Conservation (phyloP, 2,888 invertebrate genomes). For the Lysandra coridon region DNA sequence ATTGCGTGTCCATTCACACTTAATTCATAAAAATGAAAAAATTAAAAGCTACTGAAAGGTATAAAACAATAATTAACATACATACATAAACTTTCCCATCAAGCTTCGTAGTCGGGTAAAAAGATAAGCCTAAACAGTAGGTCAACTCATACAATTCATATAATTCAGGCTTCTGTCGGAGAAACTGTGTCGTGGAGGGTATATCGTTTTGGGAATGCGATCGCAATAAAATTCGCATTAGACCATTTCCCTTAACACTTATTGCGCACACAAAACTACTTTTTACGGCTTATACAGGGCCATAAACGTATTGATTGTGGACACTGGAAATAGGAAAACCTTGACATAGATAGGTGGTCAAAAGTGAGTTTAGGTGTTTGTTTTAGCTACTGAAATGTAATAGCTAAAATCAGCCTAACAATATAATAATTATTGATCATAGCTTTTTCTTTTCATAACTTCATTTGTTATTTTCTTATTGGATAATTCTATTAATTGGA, state of each 20-base stretch:
- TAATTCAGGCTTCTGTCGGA: not conserved
- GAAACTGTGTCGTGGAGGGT: conserved; percentile 4
- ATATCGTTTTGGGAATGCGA: conserved; percentile 6
- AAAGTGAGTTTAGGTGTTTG: too few species aligned
- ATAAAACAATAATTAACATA: not conserved
- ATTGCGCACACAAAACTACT: conserved; percentile 11
- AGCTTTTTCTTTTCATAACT: too few species aligned
- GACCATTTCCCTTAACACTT: conserved; percentile 12
- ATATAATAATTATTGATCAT: too few species aligned
- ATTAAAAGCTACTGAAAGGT: too few species aligned
- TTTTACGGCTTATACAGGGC: conserved; percentile 30
- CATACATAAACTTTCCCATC: not conserved
- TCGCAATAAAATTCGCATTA: conserved; percentile 8
- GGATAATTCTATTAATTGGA: too few species aligned
- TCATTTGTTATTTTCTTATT: too few species aligned
- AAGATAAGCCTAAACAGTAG: not conserved
- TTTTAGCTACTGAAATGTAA: too few species aligned
- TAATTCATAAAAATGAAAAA: too few species aligned
- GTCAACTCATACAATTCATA: not conserved
- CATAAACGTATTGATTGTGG: not conserved
- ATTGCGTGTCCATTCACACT: too few species aligned
- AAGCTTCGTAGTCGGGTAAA: not conserved
- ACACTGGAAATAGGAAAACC: not conserved
- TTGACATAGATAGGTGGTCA: not conserved
- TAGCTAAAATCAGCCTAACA: too few species aligned